Conservation (phyloP, 2,797 vertebrate genomes). For the Coilia nasus region DNA sequence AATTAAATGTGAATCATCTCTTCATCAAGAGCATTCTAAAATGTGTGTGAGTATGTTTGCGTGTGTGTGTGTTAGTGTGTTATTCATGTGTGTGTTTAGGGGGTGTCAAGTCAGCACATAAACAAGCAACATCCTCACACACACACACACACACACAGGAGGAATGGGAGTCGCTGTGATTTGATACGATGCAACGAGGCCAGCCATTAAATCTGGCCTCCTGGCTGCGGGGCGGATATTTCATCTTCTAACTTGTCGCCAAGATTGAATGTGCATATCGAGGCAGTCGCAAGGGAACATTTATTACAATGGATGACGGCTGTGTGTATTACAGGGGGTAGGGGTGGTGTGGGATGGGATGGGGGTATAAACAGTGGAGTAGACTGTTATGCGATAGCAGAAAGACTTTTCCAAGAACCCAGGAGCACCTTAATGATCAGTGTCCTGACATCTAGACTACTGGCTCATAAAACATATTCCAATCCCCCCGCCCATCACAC, state of each 20-base stretch:
- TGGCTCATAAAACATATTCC: not conserved
- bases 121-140: not conserved
- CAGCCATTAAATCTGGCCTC: not conserved
- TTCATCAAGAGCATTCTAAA: not conserved
- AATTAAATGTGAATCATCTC: not conserved
- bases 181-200: not conserved
- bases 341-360: too few relatives aligned
- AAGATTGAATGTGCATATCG: slow-evolving; percentile 10
- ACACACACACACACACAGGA: not conserved
- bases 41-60: too few relatives aligned
- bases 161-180: not conserved
- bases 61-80: too few relatives aligned
- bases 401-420: not conserved
- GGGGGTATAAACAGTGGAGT: not conserved
- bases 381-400: not conserved
- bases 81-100: too few relatives aligned
- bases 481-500: not conserved
- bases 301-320: not conserved
- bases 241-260: not conserved
- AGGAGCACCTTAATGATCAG: not conserved
- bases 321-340: not conserved
- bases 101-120: not conserved
- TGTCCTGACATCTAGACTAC: not conserved
- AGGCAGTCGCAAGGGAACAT: not conserved
- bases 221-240: not conserved